Evolutionary conservation across 2,113 vertebrate species (phyloP), one percentile per base, ranked within the genome.

Genomic region (Amblyopsis rosae): DNA sequence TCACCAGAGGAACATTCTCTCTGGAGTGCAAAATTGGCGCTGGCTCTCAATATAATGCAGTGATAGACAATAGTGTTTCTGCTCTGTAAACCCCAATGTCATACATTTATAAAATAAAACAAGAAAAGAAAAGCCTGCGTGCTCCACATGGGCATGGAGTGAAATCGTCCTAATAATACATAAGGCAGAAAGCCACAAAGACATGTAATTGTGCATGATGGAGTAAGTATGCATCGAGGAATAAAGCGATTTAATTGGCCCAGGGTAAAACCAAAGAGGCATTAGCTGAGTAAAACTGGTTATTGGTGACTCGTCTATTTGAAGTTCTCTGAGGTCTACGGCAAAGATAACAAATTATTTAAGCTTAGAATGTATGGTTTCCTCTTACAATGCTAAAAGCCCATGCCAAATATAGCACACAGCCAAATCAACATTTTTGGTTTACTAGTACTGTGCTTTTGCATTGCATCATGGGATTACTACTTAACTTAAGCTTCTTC

Each of bases 1-100:
- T 54, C 59, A 54, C 47, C 63, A 79, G 68, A 67, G 16, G 48
- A 3, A 13, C 55, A 67, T 65, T 64, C 57, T 50, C 63, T 35
- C 46, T 62, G 55, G 65, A 10, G 33, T 60, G 16, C 35, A 58
- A 13, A 19, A 46, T 41, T 12, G 9, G 62, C 54, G 51, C 19
- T 46, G 6, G 45, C 53, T 70, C 46, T 62, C 47, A 63, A 50
- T 46, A 51, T 33, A 33, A 48, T 66, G 56, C 76, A 70, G 50
- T 12, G 59, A 72, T 4, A 16, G 50, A 61, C 59, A 49, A 12
- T 13, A 13, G 45, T 64, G 51, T 54, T 6, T 54, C 60, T 49
- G 9, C 45, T 1, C 63, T 33, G 59, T 16, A 47, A 67, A 63
- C 8, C 68, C 32, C 41, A 15, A 32, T 56, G 13, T 70, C 41